Conservation (phyloP, 2,888 invertebrate species). For the Deladenus siricidicola region DNA sequence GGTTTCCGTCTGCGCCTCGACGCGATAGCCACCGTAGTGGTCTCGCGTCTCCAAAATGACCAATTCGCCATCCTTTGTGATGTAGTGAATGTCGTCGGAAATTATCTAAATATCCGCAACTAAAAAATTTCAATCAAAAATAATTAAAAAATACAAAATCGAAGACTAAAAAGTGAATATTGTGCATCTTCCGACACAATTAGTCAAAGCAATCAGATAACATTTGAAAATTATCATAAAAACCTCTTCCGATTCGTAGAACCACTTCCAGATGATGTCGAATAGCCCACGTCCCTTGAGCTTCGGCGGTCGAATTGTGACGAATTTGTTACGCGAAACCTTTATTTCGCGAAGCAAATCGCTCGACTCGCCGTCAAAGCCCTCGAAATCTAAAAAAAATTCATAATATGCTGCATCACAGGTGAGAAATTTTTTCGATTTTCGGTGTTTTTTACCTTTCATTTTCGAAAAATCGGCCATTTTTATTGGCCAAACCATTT, state of each 20-base stretch:
- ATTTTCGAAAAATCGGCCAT: no score
- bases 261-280: constrained; percentile 21
- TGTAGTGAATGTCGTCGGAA: constrained; percentile 35
- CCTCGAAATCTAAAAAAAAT: constrained; percentile 22
- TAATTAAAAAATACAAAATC: no score
- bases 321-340: constrained; percentile 5
- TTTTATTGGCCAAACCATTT: background rate
- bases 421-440: no score
- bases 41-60: constrained; percentile 29
- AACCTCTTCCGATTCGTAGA: constrained; percentile 17
- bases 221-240: constrained; percentile 1
- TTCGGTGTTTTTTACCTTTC: no score
- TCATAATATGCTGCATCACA: no score
- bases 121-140: no score
- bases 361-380: constrained; percentile 15
- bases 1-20: constrained; percentile 18
- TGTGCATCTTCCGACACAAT: no score
- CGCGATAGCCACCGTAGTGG: constrained; percentile 15
- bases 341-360: constrained; percentile 12
- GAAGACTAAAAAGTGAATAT: no score
- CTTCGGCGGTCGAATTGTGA: constrained; percentile 16
- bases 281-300: background rate
- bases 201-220: background rate
- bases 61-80: constrained; percentile 39
- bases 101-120: constrained; percentile 27